These are phyloP conservation scores for Brachyopa scutellaris DNA, from an alignment of 2,888 invertebrate species.

Conservation along the genomic window DNA sequence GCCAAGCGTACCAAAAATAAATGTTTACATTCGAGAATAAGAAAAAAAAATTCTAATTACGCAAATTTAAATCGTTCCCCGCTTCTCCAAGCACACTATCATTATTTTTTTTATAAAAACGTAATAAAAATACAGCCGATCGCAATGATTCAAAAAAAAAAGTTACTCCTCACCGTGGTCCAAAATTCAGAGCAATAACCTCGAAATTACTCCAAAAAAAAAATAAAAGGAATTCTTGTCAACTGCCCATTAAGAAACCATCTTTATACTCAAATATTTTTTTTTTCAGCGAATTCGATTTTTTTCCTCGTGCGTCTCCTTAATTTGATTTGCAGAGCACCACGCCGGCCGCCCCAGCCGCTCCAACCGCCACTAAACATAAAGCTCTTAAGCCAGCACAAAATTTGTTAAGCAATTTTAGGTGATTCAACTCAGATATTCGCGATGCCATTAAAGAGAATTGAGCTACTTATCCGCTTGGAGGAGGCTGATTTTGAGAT, in stretches of 20 bases:
- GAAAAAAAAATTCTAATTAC: too few species aligned
- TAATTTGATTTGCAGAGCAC: constrained; percentile 12
- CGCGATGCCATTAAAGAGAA: not conserved
- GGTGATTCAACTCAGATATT: constrained; percentile 58
- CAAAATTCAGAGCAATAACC: constrained; percentile 54
- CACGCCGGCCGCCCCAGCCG: too few species aligned
- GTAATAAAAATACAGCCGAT: not conserved
- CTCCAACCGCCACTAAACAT: not conserved
- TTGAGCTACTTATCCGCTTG: constrained; percentile 23
- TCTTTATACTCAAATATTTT: constrained; percentile 34
- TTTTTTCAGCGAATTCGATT: too few species aligned
- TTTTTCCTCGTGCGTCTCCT: not conserved
- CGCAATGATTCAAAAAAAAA: not conserved
- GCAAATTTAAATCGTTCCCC: not conserved
- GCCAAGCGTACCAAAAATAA: not conserved
- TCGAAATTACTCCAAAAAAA: constrained; percentile 10
- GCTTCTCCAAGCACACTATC: not conserved
- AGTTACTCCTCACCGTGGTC: not conserved
- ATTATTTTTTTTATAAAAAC: not conserved
- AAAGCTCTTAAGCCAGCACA: not conserved
- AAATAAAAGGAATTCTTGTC: constrained; percentile 37
- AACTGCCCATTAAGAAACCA: constrained; percentile 53
- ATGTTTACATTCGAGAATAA: not conserved
- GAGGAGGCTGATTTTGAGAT: constrained; percentile 3
- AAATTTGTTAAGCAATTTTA: constrained; percentile 33